phyloP scores from a whole-genome alignment of 2,888 invertebrate species.

The Caenorhabditis imperialis region DNA sequence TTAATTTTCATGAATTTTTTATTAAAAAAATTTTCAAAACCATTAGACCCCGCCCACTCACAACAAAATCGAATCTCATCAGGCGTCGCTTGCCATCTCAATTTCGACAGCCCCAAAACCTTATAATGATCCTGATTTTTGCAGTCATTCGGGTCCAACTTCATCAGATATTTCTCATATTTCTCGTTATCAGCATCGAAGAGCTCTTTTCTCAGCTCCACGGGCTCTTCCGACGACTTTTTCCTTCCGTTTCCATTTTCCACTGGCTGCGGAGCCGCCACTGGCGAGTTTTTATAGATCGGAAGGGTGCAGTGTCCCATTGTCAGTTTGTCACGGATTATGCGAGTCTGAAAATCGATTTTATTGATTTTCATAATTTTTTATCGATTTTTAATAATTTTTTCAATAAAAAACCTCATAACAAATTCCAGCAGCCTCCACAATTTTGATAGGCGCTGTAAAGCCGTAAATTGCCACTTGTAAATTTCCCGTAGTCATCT shows the following conservation, averaged over 20 bases:
- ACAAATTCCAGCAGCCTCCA: conserved; percentile 70
- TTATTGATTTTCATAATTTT: neutral
- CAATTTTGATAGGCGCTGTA: conserved; percentile 35
- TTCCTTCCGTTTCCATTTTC: conserved; percentile 29
- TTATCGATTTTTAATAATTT: neutral
- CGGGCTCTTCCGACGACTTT: conserved; percentile 25
- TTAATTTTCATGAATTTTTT: no score
- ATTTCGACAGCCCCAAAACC: conserved; percentile 87
- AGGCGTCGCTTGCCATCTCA: conserved; percentile 89
- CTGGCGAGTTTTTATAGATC: conserved; percentile 59
- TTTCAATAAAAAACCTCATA: conserved; percentile 63
- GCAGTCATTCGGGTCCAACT: conserved; percentile 66
- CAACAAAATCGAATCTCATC: conserved; percentile 95
- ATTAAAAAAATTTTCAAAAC: neutral
- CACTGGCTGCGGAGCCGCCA: conserved; percentile 17
- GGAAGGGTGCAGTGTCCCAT: conserved; percentile 68
- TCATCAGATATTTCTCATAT: conserved; percentile 73
- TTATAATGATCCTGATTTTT: conserved; percentile 91
- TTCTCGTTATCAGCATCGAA: conserved; percentile 75
- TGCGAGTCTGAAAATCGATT: conserved; percentile 19
- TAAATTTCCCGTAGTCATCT: conserved; percentile 53
- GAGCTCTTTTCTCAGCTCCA: conserved; percentile 48
- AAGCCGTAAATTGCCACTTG: conserved; percentile 71
- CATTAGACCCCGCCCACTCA: conserved; percentile 80
- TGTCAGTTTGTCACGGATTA: conserved; percentile 67